These are phyloP conservation scores for Lasiurus cinereus DNA, from an alignment of 2,113 vertebrate genomes.

Conservation along the genomic window DNA sequence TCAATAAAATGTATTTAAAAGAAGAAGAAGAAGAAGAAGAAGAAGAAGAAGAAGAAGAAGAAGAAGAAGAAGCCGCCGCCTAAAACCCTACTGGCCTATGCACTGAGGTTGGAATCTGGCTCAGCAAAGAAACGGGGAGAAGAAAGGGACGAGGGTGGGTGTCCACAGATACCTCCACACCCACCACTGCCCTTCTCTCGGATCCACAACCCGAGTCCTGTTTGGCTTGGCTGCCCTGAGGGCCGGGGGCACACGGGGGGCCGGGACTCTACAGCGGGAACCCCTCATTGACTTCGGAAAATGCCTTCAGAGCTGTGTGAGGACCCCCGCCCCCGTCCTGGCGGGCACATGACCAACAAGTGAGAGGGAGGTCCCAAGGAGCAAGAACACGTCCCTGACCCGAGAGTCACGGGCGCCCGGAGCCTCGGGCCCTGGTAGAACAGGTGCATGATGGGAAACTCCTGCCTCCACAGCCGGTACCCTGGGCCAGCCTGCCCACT, in stretches of 20 bases:
- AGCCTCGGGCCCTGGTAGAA: background rate
- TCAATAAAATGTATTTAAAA: no score
- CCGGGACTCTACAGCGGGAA: background rate
- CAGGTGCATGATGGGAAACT: constrained; percentile 45
- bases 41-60: no score
- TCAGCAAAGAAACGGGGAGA: background rate
- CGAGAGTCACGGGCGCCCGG: fast-evolving
- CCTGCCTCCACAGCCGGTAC: background rate
- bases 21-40: no score
- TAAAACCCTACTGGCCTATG: fast-evolving
- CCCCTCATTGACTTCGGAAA: background rate
- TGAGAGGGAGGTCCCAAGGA: background rate
- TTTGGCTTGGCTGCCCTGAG: background rate
- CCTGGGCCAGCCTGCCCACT: background rate
- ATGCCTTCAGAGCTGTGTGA: fast-evolving
- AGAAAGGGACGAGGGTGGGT: background rate
- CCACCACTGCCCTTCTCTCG: background rate
- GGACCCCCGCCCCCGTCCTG: background rate
- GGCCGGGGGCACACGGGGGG: background rate
- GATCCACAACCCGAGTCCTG: no score
- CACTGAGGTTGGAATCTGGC: background rate
- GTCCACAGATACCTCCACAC: background rate
- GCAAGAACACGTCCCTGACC: background rate
- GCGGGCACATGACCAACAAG: background rate
- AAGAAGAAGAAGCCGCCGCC: no score